These are phyloP conservation scores for Dasyurus viverrinus DNA, from an alignment of 2,113 vertebrate species.

Conservation along the genomic window DNA sequence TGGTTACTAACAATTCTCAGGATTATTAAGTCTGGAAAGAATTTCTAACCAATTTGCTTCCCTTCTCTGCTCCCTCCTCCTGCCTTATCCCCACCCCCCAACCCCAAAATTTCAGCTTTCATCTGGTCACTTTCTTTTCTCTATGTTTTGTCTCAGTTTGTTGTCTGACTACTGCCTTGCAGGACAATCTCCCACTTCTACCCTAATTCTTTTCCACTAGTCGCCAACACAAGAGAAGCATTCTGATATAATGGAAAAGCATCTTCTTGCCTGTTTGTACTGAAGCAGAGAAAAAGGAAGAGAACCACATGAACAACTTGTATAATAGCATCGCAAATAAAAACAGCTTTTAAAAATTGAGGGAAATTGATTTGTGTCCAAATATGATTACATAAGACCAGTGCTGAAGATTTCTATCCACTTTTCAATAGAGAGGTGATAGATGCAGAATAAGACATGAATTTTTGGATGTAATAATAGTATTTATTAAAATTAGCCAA, in stretches of 20 bases:
- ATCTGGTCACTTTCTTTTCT: background rate
- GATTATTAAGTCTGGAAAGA: slow-evolving; percentile 74
- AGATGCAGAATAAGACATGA: background rate
- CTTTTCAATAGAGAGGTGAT: background rate
- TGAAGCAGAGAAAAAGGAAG: background rate
- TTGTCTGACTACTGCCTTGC: background rate
- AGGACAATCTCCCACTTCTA: background rate
- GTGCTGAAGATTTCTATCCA: background rate
- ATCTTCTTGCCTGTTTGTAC: background rate
- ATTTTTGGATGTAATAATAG: background rate
- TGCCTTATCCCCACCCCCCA: background rate
- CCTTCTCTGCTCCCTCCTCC: background rate
- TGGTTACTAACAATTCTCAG: slow-evolving; percentile 66
- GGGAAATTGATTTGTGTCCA: background rate
- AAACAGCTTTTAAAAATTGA: background rate
- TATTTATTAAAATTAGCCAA: background rate
- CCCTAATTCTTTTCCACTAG: background rate
- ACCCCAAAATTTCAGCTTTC: slow-evolving; percentile 10
- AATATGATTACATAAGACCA: background rate
- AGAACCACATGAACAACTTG: background rate
- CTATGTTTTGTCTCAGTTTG: background rate
- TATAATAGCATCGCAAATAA: background rate
- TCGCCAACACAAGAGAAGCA: background rate
- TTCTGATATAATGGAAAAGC: background rate
- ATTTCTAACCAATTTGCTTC: slow-evolving; percentile 59